A percentile compares a stretch with the other conserved stretches of the same genome.
Conservation (phyloP, 2,888 invertebrate species). For the Tachystola acroxantha region DNA sequence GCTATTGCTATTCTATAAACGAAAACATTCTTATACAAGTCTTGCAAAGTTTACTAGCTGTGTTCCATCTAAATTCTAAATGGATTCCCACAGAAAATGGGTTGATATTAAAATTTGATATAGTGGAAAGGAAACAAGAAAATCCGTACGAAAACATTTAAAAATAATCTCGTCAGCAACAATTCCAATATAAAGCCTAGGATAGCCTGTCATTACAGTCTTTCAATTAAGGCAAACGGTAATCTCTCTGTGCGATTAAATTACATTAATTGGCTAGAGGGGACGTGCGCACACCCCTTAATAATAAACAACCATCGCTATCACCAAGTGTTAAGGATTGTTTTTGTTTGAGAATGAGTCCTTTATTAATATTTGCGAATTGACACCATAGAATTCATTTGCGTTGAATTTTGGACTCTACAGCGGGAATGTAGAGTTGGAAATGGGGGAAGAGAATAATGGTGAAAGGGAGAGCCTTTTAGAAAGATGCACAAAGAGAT, state of each 20-base stretch:
- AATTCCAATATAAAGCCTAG: conserved; percentile 19
- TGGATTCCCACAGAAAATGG: too few relatives aligned
- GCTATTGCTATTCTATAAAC: too few relatives aligned
- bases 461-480: conserved; percentile 29
- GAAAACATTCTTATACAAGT: too few relatives aligned
- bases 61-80: too few relatives aligned
- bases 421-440: conserved; percentile 22
- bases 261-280: conserved; percentile 71
- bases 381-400: conserved; percentile 30
- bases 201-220: conserved; percentile 47
- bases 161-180: conserved; percentile 8
- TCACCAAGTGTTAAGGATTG: conserved; percentile 25
- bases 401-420: conserved; percentile 28
- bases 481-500: conserved; percentile 61
- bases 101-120: too few relatives aligned
- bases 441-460: conserved; percentile 14
- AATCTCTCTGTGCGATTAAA: conserved; percentile 73
- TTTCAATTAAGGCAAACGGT: conserved; percentile 67
- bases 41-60: too few relatives aligned
- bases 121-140: too few relatives aligned
- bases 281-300: conserved; percentile 30
- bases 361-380: conserved; percentile 65
- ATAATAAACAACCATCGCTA: conserved; percentile 22
- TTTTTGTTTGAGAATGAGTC: conserved; percentile 30
- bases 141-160: too few relatives aligned